These are phyloP conservation scores for Lithophane semibrunnea DNA, from an alignment of 2,888 invertebrate species.

Conservation along the genomic window DNA sequence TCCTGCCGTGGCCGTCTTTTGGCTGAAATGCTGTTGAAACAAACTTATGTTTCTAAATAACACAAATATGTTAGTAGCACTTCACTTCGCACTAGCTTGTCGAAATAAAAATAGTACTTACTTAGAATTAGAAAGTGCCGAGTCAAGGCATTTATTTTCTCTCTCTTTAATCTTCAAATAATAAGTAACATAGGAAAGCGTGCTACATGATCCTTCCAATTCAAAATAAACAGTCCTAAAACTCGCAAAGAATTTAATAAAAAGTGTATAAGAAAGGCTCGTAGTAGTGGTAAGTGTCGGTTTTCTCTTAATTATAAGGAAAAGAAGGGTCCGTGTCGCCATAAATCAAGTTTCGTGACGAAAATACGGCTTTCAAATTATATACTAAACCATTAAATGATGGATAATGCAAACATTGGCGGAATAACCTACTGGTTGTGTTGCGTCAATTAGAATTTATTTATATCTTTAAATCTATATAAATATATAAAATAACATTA, in stretches of 20 bases:
- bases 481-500: no score
- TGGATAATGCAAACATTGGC: slow-evolving; percentile 47
- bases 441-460: background rate
- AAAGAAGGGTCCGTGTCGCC: slow-evolving; percentile 65
- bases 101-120: no score
- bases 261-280: slow-evolving; percentile 9
- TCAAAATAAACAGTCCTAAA: background rate
- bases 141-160: no score
- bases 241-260: slow-evolving; percentile 22
- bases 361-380: slow-evolving; percentile 58
- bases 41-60: no score
- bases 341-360: slow-evolving; percentile 71
- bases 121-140: no score
- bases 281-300: slow-evolving; percentile 66
- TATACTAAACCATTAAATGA: slow-evolving; percentile 46
- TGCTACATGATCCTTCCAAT: background rate
- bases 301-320: slow-evolving; percentile 72
- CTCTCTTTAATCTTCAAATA: background rate
- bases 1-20: no score
- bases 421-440: slow-evolving; percentile 22
- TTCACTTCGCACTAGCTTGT: no score
- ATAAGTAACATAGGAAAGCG: background rate
- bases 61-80: no score
- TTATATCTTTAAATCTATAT: no score
- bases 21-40: no score